Conservation (phyloP, 2,797 vertebrate species). For the Sebastes vulpes region DNA sequence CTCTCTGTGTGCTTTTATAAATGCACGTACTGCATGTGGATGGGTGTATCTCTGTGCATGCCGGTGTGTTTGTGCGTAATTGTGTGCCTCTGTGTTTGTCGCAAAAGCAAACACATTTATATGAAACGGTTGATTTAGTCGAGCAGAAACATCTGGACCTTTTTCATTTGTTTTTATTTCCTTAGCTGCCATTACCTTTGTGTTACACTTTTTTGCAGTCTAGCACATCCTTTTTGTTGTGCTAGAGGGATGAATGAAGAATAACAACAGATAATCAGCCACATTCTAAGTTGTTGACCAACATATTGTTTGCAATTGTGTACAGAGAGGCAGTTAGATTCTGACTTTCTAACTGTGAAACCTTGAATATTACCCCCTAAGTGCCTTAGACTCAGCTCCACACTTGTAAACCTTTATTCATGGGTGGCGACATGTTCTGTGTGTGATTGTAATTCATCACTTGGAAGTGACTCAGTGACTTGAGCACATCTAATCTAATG, state of each 20-base stretch:
- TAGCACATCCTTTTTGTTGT: slow-evolving; percentile 1
- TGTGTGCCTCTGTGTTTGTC: neutral
- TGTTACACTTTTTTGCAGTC: slow-evolving; percentile 3
- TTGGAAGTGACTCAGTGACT: slow-evolving; percentile 10
- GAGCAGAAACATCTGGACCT: slow-evolving; percentile 35
- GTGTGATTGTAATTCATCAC: neutral
- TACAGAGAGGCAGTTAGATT: neutral
- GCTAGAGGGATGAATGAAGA: neutral
- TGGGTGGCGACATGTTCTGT: neutral
- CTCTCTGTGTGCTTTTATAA: no score
- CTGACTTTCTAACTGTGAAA: neutral
- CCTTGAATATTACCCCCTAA: neutral
- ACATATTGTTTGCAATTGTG: slow-evolving; percentile 14
- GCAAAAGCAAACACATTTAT: neutral
- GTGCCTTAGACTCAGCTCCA: neutral
- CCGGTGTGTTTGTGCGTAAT: neutral
- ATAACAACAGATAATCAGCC: slow-evolving; percentile 6
- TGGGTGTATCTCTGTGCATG: neutral
- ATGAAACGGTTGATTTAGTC: slow-evolving; percentile 39
- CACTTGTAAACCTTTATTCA: neutral
- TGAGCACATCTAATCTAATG: neutral
- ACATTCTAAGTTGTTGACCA: slow-evolving; percentile 14
- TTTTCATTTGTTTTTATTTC: slow-evolving; percentile 54
- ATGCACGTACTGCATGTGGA: neutral
- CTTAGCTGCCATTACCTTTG: slow-evolving; percentile 28